phyloP scores from a whole-genome alignment of 1,140 invertebrate species.

The Nymphalis io region DNA sequence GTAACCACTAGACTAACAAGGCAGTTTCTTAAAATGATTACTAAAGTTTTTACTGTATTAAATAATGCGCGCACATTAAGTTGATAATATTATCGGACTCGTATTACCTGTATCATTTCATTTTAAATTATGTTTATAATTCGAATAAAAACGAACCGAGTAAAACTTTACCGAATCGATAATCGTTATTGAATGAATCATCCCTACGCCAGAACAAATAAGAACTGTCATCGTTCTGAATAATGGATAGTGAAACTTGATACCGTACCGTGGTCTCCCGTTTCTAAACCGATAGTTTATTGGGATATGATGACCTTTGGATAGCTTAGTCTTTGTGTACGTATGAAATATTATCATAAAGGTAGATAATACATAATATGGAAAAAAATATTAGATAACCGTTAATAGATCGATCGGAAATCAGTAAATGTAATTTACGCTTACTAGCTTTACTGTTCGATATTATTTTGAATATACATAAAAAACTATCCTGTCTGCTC shows the following conservation, averaged over 20 bases:
- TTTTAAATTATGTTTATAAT: neutral
- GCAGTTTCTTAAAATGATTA: no score
- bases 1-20: no score
- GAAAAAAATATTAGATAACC: no score
- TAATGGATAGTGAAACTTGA: conserved; percentile 53
- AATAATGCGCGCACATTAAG: no score
- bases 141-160: neutral
- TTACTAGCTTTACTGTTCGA: no score
- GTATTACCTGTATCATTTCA: neutral
- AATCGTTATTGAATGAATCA: conserved; percentile 14
- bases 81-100: no score
- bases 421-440: no score
- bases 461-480: no score
- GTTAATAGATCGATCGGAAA: no score
- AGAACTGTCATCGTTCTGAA: conserved; percentile 44
- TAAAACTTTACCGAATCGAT: conserved; percentile 3
- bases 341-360: neutral
- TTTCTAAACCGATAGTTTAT: conserved; percentile 37
- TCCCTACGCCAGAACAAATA: conserved; percentile 41
- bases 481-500: no score
- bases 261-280: conserved; percentile 34
- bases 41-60: no score
- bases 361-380: no score
- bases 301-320: conserved; percentile 12
- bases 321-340: neutral